Conservation (phyloP, 2,797 vertebrate genomes). For the Chelmon rostratus region DNA sequence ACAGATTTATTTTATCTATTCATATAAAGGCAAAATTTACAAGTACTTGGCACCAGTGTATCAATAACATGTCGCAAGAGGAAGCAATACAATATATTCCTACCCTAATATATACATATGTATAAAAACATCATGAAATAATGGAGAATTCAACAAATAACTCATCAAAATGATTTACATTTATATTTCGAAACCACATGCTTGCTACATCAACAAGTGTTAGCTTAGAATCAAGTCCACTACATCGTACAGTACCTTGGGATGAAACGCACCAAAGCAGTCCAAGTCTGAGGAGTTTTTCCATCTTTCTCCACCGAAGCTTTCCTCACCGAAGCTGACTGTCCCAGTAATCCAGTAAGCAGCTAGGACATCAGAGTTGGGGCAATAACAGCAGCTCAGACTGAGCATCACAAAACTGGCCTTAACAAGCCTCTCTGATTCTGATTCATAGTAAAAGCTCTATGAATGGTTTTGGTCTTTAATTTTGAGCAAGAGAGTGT, state of each 20-base stretch:
- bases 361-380: conserved; percentile 18
- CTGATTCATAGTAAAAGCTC: conserved; percentile 26
- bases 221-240: neutral
- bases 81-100: too few species aligned
- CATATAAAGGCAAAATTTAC: conserved; percentile 3
- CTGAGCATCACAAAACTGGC: conserved; percentile 45
- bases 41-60: neutral
- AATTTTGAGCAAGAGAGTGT: conserved; percentile 18
- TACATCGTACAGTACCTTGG: conserved; percentile 43
- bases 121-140: neutral
- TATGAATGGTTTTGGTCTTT: conserved; percentile 17
- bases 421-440: conserved; percentile 30
- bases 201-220: neutral
- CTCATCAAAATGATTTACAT: neutral
- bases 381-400: conserved; percentile 44
- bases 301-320: conserved; percentile 26
- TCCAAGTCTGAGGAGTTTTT: conserved; percentile 24
- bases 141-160: neutral
- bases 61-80: too few species aligned
- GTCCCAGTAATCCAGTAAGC: conserved; percentile 48
- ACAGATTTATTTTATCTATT: conserved; percentile 24
- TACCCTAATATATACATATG: too few species aligned
- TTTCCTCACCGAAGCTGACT: conserved; percentile 30
- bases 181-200: neutral
- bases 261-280: conserved; percentile 30